phyloP scores from a whole-genome alignment of 2,888 invertebrate species.

The Chrysodeixis includens region DNA sequence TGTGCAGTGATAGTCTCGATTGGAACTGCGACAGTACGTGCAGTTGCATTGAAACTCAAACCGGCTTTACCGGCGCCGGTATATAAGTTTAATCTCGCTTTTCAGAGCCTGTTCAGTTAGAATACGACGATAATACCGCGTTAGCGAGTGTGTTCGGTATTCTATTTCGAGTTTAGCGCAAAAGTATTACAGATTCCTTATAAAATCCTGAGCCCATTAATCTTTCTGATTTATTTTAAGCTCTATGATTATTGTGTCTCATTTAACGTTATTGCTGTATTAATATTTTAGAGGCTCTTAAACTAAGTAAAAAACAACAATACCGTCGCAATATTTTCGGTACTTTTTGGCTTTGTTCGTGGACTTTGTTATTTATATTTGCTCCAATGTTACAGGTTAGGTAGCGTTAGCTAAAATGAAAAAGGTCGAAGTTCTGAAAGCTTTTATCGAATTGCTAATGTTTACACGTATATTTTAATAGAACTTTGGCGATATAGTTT shows the following conservation, averaged over 20 bases:
- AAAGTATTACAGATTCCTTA: background rate
- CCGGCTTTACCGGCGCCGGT: conserved; percentile 34
- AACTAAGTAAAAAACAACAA: conserved; percentile 13
- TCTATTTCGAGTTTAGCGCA: conserved; percentile 12
- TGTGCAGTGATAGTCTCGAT: conserved; percentile 32
- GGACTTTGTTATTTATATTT: conserved; percentile 2
- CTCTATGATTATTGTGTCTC: background rate
- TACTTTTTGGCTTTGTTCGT: conserved; percentile 11
- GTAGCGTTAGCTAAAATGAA: background rate
- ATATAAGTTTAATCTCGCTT: conserved; percentile 50
- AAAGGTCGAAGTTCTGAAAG: conserved; percentile 5
- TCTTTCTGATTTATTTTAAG: background rate
- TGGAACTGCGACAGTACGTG: conserved; percentile 30
- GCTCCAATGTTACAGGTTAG: background rate
- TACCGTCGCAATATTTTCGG: conserved; percentile 10
- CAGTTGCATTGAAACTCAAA: conserved; percentile 47
- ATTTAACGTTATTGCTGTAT: conserved; percentile 9
- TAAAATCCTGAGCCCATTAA: background rate
- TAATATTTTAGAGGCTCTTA: conserved; percentile 29
- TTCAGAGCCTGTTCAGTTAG: conserved; percentile 60
- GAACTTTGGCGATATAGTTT: background rate
- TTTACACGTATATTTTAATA: background rate
- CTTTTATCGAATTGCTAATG: background rate
- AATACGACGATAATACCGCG: conserved; percentile 36
- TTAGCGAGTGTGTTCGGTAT: conserved; percentile 25